A percentile compares a stretch with the other conserved stretches of the same genome.
These are phyloP conservation scores for Sceloporus undulatus DNA, from an alignment of 2,113 vertebrate species.

Conservation along the genomic window DNA sequence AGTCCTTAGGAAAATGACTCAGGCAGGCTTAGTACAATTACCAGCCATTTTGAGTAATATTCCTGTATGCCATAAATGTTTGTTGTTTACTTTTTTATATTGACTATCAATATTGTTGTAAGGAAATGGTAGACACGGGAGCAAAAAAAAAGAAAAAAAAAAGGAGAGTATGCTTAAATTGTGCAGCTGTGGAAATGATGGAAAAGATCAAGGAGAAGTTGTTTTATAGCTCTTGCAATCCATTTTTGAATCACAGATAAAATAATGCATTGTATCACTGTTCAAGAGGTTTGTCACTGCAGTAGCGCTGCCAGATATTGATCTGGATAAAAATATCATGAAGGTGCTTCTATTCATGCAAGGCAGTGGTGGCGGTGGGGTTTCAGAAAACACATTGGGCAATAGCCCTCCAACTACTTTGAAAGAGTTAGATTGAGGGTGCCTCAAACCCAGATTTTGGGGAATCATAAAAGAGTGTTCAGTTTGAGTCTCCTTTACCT, in stretches of 20 bases:
- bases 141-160: background rate
- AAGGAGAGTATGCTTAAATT: background rate
- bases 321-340: background rate
- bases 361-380: background rate
- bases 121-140: constrained; percentile 23
- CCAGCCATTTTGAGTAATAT: constrained; percentile 39
- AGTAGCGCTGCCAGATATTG: constrained; percentile 14
- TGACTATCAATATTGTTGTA: constrained; percentile 32
- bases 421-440: background rate
- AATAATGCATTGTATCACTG: constrained; percentile 10
- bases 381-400: background rate
- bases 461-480: too few species aligned
- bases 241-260: constrained; percentile 19
- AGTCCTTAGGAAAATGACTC: constrained; percentile 49
- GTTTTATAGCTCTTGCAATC: constrained; percentile 24
- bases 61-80: constrained; percentile 46
- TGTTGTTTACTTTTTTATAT: constrained; percentile 42
- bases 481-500: too few species aligned
- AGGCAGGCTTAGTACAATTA: constrained; percentile 47
- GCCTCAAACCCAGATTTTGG: background rate
- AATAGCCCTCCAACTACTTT: background rate
- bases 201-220: background rate
- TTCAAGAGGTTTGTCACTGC: constrained; percentile 17
- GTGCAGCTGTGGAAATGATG: background rate
- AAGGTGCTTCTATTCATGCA: background rate